These are phyloP conservation scores for Chrysolina oricalcia DNA, from an alignment of 2,888 invertebrate species.

Conservation along the genomic window DNA sequence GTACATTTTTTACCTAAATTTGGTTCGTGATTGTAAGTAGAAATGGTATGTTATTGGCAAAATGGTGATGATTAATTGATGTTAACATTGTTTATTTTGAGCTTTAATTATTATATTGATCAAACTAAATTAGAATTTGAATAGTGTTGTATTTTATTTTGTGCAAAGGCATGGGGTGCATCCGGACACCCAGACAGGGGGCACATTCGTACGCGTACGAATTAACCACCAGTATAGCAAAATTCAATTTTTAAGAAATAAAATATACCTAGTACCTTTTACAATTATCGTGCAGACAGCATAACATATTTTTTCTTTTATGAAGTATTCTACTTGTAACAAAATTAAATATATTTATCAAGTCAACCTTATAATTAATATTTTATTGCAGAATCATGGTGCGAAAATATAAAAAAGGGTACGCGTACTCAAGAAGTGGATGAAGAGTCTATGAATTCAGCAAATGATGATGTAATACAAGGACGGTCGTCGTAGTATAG, in stretches of 20 bases:
- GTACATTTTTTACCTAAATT: too few species aligned
- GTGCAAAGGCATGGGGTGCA: conserved; percentile 25
- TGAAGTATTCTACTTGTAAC: too few species aligned
- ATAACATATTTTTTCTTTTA: too few species aligned
- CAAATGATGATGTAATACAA: too few species aligned
- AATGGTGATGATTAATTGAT: conserved; percentile 6
- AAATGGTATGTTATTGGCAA: conserved; percentile 17
- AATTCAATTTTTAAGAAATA: conserved; percentile 9
- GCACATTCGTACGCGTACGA: conserved; percentile 26
- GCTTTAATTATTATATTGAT: conserved; percentile 28
- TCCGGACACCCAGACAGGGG: conserved; percentile 14
- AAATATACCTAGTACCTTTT: too few species aligned
- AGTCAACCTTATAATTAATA: too few species aligned
- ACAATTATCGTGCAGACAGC: not conserved
- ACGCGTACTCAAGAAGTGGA: too few species aligned
- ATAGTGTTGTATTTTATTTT: conserved; percentile 24
- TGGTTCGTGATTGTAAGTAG: conserved; percentile 33
- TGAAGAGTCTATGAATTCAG: too few species aligned
- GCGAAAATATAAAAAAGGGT: too few species aligned
- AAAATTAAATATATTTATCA: too few species aligned
- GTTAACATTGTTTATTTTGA: conserved; percentile 29
- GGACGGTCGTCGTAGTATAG: too few species aligned
- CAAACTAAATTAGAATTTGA: conserved; percentile 23
- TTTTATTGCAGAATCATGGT: too few species aligned
- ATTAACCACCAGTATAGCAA: conserved; percentile 3